A percentile compares a stretch with the other conserved stretches of the same genome.
phyloP scores from a whole-genome alignment of 64 coral and sea anemone species.

The Acropora tenuis region DNA sequence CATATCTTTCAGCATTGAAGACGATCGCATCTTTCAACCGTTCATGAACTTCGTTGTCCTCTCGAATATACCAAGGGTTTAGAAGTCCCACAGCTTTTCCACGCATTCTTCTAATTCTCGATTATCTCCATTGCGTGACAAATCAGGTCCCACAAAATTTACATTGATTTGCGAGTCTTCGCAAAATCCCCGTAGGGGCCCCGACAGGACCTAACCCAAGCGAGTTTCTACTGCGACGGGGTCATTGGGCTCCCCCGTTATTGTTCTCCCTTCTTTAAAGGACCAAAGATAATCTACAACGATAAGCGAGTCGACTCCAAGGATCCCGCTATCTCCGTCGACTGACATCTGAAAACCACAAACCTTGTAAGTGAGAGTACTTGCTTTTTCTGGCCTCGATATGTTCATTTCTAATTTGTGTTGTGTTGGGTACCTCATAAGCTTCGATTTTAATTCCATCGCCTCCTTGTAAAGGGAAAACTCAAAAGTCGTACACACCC shows the following conservation, averaged over 20 bases:
- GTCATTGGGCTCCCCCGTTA: slow-evolving; percentile 7
- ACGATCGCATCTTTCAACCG: neutral
- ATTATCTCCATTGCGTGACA: no score
- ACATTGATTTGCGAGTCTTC: neutral
- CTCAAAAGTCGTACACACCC: neutral
- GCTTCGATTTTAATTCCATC: neutral
- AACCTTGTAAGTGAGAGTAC: slow-evolving; percentile 24
- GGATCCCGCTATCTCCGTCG: neutral
- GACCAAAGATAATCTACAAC: slow-evolving; percentile 16
- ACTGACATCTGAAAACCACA: slow-evolving; percentile 31
- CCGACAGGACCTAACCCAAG: no score
- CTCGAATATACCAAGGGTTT: slow-evolving; percentile 6
- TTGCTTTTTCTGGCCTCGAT: neutral
- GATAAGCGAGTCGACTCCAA: slow-evolving; percentile 4
- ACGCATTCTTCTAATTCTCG: neutral
- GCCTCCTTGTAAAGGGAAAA: neutral
- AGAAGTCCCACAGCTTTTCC: slow-evolving; percentile 19
- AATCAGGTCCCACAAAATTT: neutral
- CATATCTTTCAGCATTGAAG: slow-evolving; percentile 33
- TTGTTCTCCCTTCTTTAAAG: slow-evolving; percentile 21
- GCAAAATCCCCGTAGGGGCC: neutral
- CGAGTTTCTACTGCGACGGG: no score
- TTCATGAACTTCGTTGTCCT: slow-evolving; percentile 24
- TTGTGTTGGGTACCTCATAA: neutral
- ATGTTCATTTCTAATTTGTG: neutral